phyloP scores from a whole-genome alignment of 2,888 invertebrate species.

The Cosmia pyralina region DNA sequence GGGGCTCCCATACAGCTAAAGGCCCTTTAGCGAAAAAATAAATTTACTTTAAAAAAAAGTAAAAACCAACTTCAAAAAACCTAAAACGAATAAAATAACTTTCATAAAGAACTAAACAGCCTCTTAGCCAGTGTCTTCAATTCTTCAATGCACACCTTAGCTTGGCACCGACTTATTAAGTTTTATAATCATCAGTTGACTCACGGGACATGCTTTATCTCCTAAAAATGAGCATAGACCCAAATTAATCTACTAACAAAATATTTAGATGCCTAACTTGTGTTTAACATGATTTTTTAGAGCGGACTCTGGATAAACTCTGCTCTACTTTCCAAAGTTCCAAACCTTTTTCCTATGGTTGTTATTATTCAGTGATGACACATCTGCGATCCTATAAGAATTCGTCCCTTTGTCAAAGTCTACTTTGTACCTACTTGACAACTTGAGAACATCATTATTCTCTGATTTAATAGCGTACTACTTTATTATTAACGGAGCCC shows the following conservation, averaged over 20 bases:
- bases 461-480: neutral
- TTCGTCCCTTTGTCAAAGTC: neutral
- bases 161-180: too few relatives aligned
- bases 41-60: too few relatives aligned
- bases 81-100: too few relatives aligned
- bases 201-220: neutral
- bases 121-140: too few relatives aligned
- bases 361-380: neutral
- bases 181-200: neutral
- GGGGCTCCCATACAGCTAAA: too few relatives aligned
- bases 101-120: too few relatives aligned
- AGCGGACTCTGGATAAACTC: neutral
- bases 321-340: neutral
- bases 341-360: neutral
- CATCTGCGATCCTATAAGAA: neutral
- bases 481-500: conserved; percentile 11
- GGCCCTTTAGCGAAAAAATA: too few relatives aligned
- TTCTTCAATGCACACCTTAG: too few relatives aligned
- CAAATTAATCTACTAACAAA: neutral
- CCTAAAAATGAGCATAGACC: neutral
- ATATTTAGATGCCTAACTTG: neutral
- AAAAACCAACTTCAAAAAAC: too few relatives aligned
- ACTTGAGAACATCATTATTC: conserved; percentile 13
- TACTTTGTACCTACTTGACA: conserved; percentile 5
- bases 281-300: neutral